Evolutionary conservation across 2,113 vertebrate species (phyloP).

Genomic region (Hydrolagus affinis): DNA sequence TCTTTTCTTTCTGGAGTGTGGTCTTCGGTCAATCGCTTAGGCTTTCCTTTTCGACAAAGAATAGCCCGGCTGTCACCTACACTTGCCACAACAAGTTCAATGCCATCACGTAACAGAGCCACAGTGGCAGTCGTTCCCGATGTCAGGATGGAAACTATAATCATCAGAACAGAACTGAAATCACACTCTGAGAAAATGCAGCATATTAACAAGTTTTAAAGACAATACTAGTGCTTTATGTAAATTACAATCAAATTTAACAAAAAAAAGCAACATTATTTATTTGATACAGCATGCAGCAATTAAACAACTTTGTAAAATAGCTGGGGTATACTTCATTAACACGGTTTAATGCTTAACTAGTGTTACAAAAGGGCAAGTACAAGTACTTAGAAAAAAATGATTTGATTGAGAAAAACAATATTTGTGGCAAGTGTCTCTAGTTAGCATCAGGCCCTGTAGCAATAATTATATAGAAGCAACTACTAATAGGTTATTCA

Average conservation of each 20-base stretch:
- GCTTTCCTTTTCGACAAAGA: constrained; percentile 87
- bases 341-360: constrained; percentile 25
- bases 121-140: constrained; percentile 89
- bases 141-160: constrained; percentile 63
- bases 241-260: constrained; percentile 37
- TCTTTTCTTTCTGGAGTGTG: constrained; percentile 95
- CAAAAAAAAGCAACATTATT: background rate
- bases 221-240: constrained; percentile 34
- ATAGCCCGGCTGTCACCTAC: constrained; percentile 92
- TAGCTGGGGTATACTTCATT: background rate
- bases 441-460: constrained; percentile 18
- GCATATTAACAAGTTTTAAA: constrained; percentile 31
- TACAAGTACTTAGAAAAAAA: too few species aligned
- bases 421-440: constrained; percentile 11
- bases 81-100: constrained; percentile 89
- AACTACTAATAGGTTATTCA: background rate
- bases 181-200: background rate
- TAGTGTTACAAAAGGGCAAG: background rate
- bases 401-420: background rate
- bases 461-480: constrained; percentile 17
- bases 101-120: constrained; percentile 84
- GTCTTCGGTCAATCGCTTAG: constrained; percentile 83
- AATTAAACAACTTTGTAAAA: constrained; percentile 15
- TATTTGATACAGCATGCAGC: background rate
- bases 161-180: constrained; percentile 38